These are phyloP conservation scores for Trachops cirrhosus DNA, from an alignment of 2,797 vertebrate genomes.

Conservation along the genomic window DNA sequence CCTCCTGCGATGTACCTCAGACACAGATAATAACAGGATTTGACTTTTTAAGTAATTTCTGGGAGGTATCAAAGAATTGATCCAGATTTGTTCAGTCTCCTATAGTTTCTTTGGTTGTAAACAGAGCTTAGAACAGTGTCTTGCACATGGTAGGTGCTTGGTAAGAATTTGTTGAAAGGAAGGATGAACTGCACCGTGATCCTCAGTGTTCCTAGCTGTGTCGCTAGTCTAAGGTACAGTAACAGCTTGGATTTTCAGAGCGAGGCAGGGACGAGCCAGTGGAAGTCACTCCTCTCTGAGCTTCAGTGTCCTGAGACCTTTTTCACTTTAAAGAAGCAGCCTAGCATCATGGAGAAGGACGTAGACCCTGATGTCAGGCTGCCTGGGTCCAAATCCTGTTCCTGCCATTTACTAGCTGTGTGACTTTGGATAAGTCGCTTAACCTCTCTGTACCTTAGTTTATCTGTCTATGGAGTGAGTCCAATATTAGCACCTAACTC, in stretches of 20 bases:
- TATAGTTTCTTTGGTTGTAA: neutral
- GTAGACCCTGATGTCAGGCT: neutral
- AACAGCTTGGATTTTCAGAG: neutral
- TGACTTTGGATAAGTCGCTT: neutral
- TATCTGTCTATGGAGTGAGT: neutral
- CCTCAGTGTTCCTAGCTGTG: neutral
- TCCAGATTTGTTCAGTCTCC: neutral
- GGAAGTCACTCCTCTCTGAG: neutral
- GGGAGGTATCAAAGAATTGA: neutral
- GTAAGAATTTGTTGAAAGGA: neutral
- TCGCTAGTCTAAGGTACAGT: neutral
- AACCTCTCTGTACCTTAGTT: neutral
- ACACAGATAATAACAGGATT: neutral
- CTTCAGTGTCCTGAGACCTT: neutral
- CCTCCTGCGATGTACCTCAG: neutral
- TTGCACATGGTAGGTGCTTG: neutral
- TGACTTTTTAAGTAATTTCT: constrained; percentile 7
- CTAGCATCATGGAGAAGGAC: neutral
- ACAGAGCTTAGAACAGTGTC: neutral
- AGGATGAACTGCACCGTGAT: neutral
- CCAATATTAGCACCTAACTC: neutral
- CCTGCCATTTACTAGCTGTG: neutral
- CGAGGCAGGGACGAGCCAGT: neutral
- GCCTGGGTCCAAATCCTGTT: neutral
- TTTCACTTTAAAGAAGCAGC: neutral